These are phyloP conservation scores for Marisa cornuarietis DNA, from an alignment of 1,140 invertebrate species.

Conservation along the genomic window DNA sequence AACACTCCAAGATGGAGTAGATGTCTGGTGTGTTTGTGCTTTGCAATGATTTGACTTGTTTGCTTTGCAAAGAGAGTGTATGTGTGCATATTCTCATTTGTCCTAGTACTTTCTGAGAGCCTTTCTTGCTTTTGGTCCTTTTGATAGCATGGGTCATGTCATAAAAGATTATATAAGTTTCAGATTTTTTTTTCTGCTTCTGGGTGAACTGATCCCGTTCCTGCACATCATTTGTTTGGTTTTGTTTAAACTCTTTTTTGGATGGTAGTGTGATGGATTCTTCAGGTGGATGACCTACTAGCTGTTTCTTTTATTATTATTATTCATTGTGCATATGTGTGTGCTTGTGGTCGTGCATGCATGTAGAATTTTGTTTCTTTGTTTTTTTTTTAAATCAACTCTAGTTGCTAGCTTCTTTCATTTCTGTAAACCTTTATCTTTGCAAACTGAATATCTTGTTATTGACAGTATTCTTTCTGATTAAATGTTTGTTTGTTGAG, in stretches of 20 bases:
- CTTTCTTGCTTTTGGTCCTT: no score
- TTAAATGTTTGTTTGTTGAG: no score
- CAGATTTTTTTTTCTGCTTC: neutral
- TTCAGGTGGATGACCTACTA: neutral
- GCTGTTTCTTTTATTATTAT: neutral
- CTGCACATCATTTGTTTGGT: conserved; percentile 9
- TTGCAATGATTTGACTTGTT: neutral
- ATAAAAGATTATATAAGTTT: neutral
- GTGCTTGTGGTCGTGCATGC: neutral
- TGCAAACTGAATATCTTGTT: no score
- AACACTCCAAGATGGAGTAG: no score
- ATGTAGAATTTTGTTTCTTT: neutral
- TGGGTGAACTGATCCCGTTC: neutral
- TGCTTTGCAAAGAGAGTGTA: conserved; percentile 9
- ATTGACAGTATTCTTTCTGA: no score
- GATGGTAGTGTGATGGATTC: neutral
- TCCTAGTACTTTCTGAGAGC: no score
- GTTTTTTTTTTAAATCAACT: no score
- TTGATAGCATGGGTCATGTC: no score
- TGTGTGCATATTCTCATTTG: no score
- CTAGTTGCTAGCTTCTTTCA: no score
- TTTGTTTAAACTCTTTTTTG: neutral
- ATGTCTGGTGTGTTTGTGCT: no score
- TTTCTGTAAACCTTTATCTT: no score
- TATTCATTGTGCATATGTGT: neutral